Base-by-base conservation (phyloP, 2,113 vertebrate genomes). In the Hydrochoerus hydrochaeris region DNA sequence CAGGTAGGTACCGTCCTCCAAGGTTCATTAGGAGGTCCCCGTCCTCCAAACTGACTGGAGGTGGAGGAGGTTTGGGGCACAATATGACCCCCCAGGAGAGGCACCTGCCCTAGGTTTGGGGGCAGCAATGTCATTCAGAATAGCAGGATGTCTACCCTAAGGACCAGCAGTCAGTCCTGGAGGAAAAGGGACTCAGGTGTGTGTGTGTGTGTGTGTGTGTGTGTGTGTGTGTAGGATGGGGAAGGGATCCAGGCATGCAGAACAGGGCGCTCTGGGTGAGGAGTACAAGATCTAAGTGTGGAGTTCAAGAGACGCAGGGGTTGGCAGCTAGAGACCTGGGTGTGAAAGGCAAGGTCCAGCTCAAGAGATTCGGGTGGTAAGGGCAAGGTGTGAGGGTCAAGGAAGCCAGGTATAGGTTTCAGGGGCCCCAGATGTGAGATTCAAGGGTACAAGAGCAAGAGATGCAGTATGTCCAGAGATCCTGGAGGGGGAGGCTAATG, bases 21-120 rank as follows among this genome's bases (percentile, higher is more conserved):
- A 0, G 63, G 6, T 69, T 69, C 32, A n/a, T 17, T 6, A 17
- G 65, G 65, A 69, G 4, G 26, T 16, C n/a, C n/a, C 19, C 30
- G 38, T 4, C 24, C 12, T 11, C 11, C 0, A 1, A 0, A 58
- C 0, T 9, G 62, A 22, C 0, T 9, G 41, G 2, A 22, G 46
- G 16, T 35, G 28, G 86, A 4, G 4, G 11, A 14, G 6, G 1
- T 75, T 19, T 88, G 87, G 49, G 86, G 22, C 1, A 26, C 30
- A 4, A 8, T 2, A 6, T 22, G 12, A 78, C 38, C 2, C 9
- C 80, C 7, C 28, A 60, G 57, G 14, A 38, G 52, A 46, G n/a
- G n/a, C n/a, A 8, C 49, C 81, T 38, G 32, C 2, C 22, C 58
- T 22, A 22, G 88, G 41, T 2, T 20, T 22, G 58, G 26, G 44